phyloP scores from a whole-genome alignment of 2,113 vertebrate genomes.

The Colaptes auratus region DNA sequence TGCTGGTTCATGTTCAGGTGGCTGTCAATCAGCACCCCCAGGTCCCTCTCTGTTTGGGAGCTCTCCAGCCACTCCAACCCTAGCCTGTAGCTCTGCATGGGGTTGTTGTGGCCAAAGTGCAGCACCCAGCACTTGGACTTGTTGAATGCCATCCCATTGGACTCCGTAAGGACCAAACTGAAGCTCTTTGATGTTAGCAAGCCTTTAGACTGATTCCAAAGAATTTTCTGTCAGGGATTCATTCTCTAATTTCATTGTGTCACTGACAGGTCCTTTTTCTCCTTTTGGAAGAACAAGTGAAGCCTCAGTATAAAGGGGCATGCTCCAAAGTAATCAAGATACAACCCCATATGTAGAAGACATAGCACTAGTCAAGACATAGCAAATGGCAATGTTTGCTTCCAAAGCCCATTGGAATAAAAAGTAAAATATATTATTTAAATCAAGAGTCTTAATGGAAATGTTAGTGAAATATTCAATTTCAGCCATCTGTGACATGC shows the following conservation, averaged over 20 bases:
- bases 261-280: not conserved
- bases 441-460: slow-evolving; percentile 14
- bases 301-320: not conserved
- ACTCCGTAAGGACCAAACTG: not conserved
- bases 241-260: not conserved
- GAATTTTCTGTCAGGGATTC: not conserved
- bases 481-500: not conserved
- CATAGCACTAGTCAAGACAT: not conserved
- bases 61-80: too few species aligned
- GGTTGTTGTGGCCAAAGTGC: too few species aligned
- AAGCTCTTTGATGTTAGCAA: not conserved
- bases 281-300: not conserved
- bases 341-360: not conserved
- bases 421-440: slow-evolving; percentile 17
- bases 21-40: too few species aligned
- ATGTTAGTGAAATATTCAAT: not conserved
- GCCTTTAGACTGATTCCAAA: not conserved
- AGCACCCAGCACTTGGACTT: too few species aligned
- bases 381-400: not conserved
- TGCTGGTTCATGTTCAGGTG: too few species aligned
- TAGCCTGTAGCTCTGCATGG: too few species aligned
- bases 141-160: too few species aligned
- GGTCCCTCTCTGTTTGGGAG: too few species aligned
- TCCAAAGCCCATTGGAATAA: not conserved
- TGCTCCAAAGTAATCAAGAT: not conserved